Evolutionary conservation across 2,888 invertebrate species (phyloP), one percentile per base, ranked within the genome.

Genomic region (Sphaerophoria rueppellii): DNA sequence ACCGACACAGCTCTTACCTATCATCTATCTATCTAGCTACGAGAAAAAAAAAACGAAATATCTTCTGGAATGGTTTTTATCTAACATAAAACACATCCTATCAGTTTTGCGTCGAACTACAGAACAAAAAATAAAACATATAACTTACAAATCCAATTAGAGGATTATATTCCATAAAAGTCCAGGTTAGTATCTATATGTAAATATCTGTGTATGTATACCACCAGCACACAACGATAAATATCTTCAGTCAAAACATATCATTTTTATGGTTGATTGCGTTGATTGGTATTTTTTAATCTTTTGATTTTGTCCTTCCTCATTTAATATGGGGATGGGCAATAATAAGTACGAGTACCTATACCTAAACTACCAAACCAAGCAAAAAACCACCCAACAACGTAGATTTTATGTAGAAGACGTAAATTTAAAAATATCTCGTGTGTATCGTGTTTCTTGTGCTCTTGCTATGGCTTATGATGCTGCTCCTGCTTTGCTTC

Each of bases 161-260:
- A 65, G 65, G 65, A 65, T 65, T 65, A 65, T 65, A 32, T 16
- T 43, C 43, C 43, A 43, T 14, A 32, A 63, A 32, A 63, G 32
- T 35, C 65, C 65, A 65, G 65, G 65, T 65, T 65, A 50, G 65
- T 65, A 65, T 46, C 7, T 60, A 11, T 32, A 24, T 35, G 7
- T 55, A 34, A 32, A 12, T 61, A 1, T 32, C 14, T 58, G 2
- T 5, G 4, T 35, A n/a, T 35, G 5, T 37, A 35, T 57, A 32
- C 12, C 32, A 37, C 16, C 16, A 37, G 35, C 34, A 12, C 14
- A 7, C 4, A 60, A 16, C 14, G 6, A 57, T 57, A 57, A 50
- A 50, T 50, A 5, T 37, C 65, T 65, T 65, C 65, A 65, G 65
- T 65, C 65, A 65, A 65, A 65, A 65, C 65, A 65, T 65, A 65